phyloP scores from a whole-genome alignment of 1,140 invertebrate species.

The Pseudoatta argentina region DNA sequence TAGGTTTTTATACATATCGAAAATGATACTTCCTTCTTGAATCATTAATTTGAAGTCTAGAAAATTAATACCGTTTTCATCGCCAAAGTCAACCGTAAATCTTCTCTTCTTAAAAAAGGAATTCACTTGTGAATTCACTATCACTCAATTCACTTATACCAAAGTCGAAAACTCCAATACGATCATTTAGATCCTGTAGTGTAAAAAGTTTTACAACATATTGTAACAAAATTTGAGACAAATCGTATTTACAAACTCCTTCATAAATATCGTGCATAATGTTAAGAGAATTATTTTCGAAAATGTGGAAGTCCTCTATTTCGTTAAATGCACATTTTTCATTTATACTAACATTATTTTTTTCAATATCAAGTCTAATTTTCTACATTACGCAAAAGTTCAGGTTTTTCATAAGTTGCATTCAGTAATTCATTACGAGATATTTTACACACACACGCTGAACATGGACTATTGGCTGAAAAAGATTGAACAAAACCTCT shows the following conservation, averaged over 20 bases:
- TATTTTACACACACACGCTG: slow-evolving; percentile 1
- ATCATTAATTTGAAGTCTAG: too few relatives aligned
- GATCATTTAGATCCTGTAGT: slow-evolving; percentile 10
- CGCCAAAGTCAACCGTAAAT: too few relatives aligned
- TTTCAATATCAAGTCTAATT: slow-evolving; percentile 12
- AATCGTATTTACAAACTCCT: slow-evolving; percentile 8
- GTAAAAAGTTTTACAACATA: slow-evolving; percentile 22
- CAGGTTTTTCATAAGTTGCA: slow-evolving; percentile 11
- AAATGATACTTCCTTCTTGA: too few relatives aligned
- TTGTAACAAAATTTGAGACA: slow-evolving; percentile 2
- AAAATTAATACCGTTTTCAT: too few relatives aligned
- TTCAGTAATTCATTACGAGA: slow-evolving; percentile 18
- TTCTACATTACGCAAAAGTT: slow-evolving; percentile 20
- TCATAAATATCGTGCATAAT: slow-evolving; percentile 24
- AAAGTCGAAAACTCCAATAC: slow-evolving; percentile 15
- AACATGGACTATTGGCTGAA: background rate
- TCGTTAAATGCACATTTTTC: background rate
- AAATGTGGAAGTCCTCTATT: slow-evolving; percentile 9
- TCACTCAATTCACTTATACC: background rate
- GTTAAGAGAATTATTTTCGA: slow-evolving; percentile 12
- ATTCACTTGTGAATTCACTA: slow-evolving; percentile 23
- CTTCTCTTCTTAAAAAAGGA: background rate
- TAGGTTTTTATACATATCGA: too few relatives aligned
- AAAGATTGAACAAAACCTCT: background rate
- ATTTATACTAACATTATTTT: slow-evolving; percentile 20